Percentiles rank a stretch among this genome's conserved stretches.
These are phyloP conservation scores for Strigamia crassipes DNA, from an alignment of 2,888 invertebrate species.

Conservation along the genomic window DNA sequence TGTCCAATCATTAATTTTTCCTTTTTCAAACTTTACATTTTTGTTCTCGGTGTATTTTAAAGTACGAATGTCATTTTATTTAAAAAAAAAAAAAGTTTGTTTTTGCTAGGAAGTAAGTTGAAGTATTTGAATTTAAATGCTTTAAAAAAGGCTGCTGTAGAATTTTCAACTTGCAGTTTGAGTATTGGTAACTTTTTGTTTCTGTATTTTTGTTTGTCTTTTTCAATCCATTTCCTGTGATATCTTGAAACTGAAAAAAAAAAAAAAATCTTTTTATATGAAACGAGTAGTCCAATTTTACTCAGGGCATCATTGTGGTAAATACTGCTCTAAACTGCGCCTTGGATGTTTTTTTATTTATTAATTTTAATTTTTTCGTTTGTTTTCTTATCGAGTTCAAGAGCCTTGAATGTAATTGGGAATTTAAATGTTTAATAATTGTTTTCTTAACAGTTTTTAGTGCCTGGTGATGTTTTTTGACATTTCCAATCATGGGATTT, in stretches of 20 bases:
- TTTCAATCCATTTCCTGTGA: conserved; percentile 6
- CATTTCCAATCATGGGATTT: neutral
- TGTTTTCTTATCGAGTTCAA: neutral
- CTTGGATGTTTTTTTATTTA: neutral
- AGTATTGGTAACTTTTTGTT: neutral
- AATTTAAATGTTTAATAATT: neutral
- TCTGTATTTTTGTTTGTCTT: neutral
- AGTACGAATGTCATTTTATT: neutral
- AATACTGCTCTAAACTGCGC: neutral
- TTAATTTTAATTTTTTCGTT: no score
- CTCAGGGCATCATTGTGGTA: neutral
- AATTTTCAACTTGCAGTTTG: neutral
- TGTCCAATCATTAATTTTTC: neutral
- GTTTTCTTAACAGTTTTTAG: neutral
- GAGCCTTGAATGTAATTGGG: neutral
- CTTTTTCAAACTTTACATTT: neutral
- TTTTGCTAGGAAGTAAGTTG: neutral
- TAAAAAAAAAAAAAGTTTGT: no score
- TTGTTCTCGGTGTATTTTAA: neutral
- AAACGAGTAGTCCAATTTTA: conserved; percentile 3
- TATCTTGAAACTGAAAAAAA: neutral
- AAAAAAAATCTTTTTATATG: neutral
- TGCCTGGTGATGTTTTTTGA: conserved; percentile 1
- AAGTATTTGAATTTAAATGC: neutral
- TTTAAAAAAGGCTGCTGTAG: neutral